Percentiles rank a stretch among this genome's conserved stretches.
Conservation (phyloP, 2,797 vertebrate genomes). For the Myripristis jacobus region DNA sequence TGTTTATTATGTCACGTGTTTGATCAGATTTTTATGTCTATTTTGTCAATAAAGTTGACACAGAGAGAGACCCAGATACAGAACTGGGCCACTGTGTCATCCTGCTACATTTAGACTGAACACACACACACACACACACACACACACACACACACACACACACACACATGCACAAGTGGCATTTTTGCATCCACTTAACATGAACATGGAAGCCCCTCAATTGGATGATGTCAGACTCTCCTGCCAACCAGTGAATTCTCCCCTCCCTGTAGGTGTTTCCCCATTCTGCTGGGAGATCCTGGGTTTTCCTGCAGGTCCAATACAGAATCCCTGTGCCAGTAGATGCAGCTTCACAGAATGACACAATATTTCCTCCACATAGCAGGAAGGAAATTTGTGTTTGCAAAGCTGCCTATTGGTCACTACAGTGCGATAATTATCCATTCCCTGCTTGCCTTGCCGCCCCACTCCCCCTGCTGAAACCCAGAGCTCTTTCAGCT, state of each 20-base stretch:
- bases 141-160: constrained; percentile 14
- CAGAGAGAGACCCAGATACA: not conserved
- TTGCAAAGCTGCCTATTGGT: constrained; percentile 30
- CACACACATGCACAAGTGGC: constrained; percentile 19
- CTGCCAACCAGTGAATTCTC: constrained; percentile 61
- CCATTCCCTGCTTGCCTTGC: constrained; percentile 36
- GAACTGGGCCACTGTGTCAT: not conserved
- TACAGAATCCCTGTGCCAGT: constrained; percentile 17
- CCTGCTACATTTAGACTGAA: not conserved
- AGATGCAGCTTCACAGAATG: constrained; percentile 8
- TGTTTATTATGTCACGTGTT: too few species aligned
- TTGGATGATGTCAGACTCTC: constrained; percentile 81
- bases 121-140: constrained; percentile 12
- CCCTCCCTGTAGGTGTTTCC: constrained; percentile 84
- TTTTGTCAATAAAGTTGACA: too few species aligned
- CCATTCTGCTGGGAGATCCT: constrained; percentile 78
- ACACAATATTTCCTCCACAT: constrained; percentile 1
- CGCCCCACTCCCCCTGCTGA: constrained; percentile 19
- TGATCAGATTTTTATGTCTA: too few species aligned
- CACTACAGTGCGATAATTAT: constrained; percentile 43
- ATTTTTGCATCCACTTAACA: constrained; percentile 37
- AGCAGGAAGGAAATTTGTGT: constrained; percentile 32
- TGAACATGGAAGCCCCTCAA: constrained; percentile 71
- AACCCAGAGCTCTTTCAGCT: constrained; percentile 44
- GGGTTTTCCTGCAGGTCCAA: constrained; percentile 75